Evolutionary conservation across 2,113 vertebrate genomes (phyloP).

Genomic region (Thomomys bottae): DNA sequence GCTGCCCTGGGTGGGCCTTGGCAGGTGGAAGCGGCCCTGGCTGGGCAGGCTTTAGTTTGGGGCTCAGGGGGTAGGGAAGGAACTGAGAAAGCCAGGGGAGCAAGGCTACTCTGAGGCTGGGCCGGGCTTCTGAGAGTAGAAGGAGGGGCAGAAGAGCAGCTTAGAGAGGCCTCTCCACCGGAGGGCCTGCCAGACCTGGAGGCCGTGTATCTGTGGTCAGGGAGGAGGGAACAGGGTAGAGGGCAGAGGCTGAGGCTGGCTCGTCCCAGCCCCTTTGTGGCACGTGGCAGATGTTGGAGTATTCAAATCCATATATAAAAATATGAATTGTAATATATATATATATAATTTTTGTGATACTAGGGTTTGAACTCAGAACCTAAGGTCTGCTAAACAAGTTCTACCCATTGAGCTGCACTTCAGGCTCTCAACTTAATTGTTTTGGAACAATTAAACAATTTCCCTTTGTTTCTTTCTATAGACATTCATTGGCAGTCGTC

Average conservation of each 20-base stretch:
- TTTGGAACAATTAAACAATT: fast-evolving
- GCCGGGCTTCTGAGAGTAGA: not conserved
- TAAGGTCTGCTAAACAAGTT: no score
- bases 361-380: no score
- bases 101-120: not conserved
- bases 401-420: no score
- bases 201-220: no score
- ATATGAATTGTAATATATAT: no score
- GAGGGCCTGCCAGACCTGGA: no score
- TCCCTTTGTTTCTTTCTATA: fast-evolving
- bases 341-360: no score
- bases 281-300: fast-evolving
- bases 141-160: no score
- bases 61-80: not conserved
- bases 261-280: fast-evolving
- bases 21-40: not conserved
- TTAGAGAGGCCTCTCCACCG: no score
- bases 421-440: no score
- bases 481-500: fast-evolving
- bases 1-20: not conserved
- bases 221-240: not conserved
- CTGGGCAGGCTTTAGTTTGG: not conserved
- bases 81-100: not conserved
- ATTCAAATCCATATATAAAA: fast-evolving
- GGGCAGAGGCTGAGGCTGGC: not conserved